phyloP scores from a whole-genome alignment of 2,797 vertebrate genomes.

The Micropoecilia bifurca region DNA sequence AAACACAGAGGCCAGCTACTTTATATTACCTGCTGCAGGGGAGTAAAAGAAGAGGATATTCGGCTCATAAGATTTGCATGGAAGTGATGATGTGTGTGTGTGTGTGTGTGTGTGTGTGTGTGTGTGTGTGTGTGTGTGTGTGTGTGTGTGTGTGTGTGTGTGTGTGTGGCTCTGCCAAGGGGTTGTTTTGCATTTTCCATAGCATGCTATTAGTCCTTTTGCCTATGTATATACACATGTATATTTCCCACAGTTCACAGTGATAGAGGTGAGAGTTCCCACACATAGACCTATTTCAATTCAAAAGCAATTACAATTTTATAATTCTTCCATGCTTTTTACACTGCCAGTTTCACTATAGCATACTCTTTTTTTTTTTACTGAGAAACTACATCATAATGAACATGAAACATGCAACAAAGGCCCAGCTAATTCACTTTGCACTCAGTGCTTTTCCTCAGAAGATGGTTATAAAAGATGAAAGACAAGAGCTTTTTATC shows the following conservation, averaged over 20 bases:
- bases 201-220: conserved; percentile 29
- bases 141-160: conserved; percentile 18
- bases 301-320: conserved; percentile 23
- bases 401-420: conserved; percentile 62
- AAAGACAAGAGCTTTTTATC: conserved; percentile 61
- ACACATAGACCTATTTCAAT: conserved; percentile 40
- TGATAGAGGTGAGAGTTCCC: conserved; percentile 38
- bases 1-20: conserved; percentile 37
- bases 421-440: conserved; percentile 59
- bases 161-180: conserved; percentile 38
- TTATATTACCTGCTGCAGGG: conserved; percentile 32
- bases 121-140: conserved; percentile 26
- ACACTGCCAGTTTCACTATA: too few species aligned
- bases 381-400: conserved; percentile 55
- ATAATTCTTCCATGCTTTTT: conserved; percentile 24
- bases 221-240: conserved; percentile 14
- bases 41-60: conserved; percentile 25
- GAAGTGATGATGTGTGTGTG: conserved; percentile 22
- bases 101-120: conserved; percentile 24
- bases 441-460: conserved; percentile 44
- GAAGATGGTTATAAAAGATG: conserved; percentile 61
- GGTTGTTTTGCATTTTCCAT: conserved; percentile 62
- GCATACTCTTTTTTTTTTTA: conserved; percentile 40
- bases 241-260: conserved; percentile 29
- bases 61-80: conserved; percentile 73